A percentile compares a stretch with the other conserved stretches of the same genome.
phyloP scores from a whole-genome alignment of 2,888 invertebrate genomes.

The Globia sparganii region DNA sequence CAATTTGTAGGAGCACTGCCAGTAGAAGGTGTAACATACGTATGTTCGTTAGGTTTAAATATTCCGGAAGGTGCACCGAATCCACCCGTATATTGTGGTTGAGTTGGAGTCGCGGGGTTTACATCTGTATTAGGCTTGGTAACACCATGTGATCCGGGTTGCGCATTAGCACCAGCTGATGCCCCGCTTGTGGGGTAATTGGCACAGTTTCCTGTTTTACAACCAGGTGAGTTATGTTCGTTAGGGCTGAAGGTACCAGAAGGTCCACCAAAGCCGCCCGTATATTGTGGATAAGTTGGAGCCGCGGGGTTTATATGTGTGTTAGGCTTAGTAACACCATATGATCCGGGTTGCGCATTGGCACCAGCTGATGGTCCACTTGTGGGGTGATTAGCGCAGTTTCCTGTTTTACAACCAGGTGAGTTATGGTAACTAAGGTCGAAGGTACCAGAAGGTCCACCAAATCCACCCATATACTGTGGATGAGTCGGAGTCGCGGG shows the following conservation, averaged over 20 bases:
- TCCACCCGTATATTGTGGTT: conserved; percentile 37
- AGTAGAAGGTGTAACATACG: conserved; percentile 59
- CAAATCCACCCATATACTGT: conserved; percentile 5
- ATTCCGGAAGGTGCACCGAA: conserved; percentile 35
- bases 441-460: conserved; percentile 25
- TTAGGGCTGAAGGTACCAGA: conserved; percentile 26
- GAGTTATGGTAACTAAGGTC: conserved; percentile 47
- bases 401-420: conserved; percentile 42
- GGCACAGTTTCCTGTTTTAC: conserved; percentile 49
- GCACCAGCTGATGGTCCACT: not conserved
- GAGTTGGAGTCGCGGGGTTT: not conserved
- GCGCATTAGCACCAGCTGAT: conserved; percentile 10
- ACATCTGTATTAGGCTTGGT: conserved; percentile 23
- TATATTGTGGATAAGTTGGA: conserved; percentile 29
- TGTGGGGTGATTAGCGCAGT: conserved; percentile 33
- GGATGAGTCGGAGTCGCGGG: not conserved
- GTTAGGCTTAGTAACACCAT: conserved; percentile 29
- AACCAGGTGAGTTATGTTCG: conserved; percentile 41
- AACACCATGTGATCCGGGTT: conserved; percentile 21
- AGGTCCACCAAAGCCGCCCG: conserved; percentile 30
- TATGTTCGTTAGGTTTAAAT: conserved; percentile 46
- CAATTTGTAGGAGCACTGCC: conserved; percentile 53
- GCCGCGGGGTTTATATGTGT: not conserved
- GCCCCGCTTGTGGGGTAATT: conserved; percentile 1
- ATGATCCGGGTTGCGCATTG: conserved; percentile 25